Evolutionary conservation across 2,888 invertebrate genomes (phyloP).

Genomic region (Acheta domesticus): DNA sequence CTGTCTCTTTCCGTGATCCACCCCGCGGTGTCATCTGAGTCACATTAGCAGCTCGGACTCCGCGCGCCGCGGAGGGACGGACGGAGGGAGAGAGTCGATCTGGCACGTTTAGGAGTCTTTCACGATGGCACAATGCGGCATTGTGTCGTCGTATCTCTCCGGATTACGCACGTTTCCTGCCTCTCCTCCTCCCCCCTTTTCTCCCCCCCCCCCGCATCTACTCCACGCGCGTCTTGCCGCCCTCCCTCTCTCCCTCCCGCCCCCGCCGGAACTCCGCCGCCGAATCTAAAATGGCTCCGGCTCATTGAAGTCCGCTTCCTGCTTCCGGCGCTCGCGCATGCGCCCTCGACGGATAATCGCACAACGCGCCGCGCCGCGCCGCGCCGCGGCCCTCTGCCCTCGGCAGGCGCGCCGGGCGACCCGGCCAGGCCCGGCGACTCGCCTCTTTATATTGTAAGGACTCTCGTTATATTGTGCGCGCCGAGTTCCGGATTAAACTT

Average conservation of each 20-base stretch:
- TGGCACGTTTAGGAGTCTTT: slow-evolving; percentile 6
- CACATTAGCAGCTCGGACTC: neutral
- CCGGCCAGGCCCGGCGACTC: no score
- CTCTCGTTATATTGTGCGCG: slow-evolving; percentile 3
- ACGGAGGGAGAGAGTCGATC: neutral
- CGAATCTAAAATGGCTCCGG: no score
- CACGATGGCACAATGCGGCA: neutral
- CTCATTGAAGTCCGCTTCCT: neutral
- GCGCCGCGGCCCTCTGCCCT: no score
- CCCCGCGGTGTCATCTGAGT: neutral
- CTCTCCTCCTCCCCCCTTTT: neutral
- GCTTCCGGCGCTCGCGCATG: neutral
- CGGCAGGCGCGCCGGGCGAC: no score
- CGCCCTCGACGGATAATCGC: neutral
- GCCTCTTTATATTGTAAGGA: neutral
- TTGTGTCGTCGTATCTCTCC: neutral
- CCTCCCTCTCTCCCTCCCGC: neutral
- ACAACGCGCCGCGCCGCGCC: no score
- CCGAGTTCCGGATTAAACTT: slow-evolving; percentile 58
- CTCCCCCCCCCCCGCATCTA: no score
- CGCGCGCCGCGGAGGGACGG: neutral
- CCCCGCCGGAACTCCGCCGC: no score
- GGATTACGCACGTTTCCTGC: neutral
- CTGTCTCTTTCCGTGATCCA: neutral
- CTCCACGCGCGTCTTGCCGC: neutral